Conservation (phyloP, 2,113 vertebrate genomes). For the Pterophyllum scalare region DNA sequence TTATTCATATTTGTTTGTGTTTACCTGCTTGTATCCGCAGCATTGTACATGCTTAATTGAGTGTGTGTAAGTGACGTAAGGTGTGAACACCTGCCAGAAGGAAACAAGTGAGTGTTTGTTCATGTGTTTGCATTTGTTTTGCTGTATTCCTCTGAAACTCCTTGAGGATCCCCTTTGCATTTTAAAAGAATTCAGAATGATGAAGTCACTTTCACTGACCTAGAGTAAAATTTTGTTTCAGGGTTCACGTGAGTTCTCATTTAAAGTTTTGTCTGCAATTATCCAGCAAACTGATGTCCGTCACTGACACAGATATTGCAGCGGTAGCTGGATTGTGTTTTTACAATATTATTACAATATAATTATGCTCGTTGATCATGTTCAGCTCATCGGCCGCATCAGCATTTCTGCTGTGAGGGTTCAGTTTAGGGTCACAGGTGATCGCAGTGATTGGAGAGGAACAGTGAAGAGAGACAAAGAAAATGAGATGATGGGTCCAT, state of each 20-base stretch:
- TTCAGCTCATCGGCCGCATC: not conserved
- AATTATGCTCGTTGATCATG: not conserved
- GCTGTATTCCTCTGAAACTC: not conserved
- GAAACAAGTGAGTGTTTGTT: not conserved
- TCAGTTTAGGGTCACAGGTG: conserved; percentile 25
- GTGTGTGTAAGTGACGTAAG: not conserved
- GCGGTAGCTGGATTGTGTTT: not conserved
- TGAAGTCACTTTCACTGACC: not conserved
- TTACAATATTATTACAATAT: not conserved
- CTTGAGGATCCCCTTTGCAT: not conserved
- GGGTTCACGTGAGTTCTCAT: not conserved
- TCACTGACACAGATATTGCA: not conserved
- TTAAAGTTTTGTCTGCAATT: not conserved
- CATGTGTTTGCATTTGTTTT: not conserved
- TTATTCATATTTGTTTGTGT: conserved; percentile 23
- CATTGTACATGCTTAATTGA: conserved; percentile 22
- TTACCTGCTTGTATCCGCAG: conserved; percentile 10
- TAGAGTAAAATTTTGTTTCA: not conserved
- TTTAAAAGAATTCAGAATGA: not conserved
- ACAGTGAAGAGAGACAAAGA: not conserved
- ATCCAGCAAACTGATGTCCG: not conserved
- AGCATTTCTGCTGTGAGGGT: not conserved
- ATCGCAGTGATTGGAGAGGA: conserved; percentile 4
- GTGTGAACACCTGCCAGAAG: conserved; percentile 1
- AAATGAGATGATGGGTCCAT: conserved; percentile 60